A percentile compares a stretch with the other conserved stretches of the same genome.
These are phyloP conservation scores for Philypnodon macrostomus DNA, from an alignment of 2,797 vertebrate genomes.

Conservation along the genomic window DNA sequence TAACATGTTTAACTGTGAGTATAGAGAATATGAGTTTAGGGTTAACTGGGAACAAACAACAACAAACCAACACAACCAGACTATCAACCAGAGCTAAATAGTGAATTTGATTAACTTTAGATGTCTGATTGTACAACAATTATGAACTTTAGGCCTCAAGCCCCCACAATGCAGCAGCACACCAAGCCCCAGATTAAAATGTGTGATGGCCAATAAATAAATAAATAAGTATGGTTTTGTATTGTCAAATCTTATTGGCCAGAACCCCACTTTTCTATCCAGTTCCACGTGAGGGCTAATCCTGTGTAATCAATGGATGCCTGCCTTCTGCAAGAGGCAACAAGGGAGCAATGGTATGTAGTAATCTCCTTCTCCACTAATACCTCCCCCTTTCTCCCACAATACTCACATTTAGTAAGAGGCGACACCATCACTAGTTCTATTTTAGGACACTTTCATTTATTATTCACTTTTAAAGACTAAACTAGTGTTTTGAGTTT, in stretches of 20 bases:
- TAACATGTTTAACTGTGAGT: too few species aligned
- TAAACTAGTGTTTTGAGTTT: conserved; percentile 11
- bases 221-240: conserved; percentile 14
- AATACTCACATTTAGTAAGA: conserved; percentile 15
- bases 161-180: too few species aligned
- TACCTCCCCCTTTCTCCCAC: conserved; percentile 40
- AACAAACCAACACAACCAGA: too few species aligned
- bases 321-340: conserved; percentile 55
- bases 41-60: too few species aligned
- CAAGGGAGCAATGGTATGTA: conserved; percentile 41
- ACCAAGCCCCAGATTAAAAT: too few species aligned
- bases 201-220: background rate
- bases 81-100: too few species aligned
- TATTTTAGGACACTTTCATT: conserved; percentile 23
- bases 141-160: too few species aligned
- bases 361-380: conserved; percentile 57
- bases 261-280: conserved; percentile 13
- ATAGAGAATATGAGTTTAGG: too few species aligned
- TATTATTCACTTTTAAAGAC: background rate
- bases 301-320: conserved; percentile 72
- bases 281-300: conserved; percentile 71
- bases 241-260: conserved; percentile 19
- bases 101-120: too few species aligned
- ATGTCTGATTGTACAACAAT: too few species aligned
- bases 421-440: conserved; percentile 36